These are phyloP conservation scores for Sisor rabdophorus DNA, from an alignment of 2,113 vertebrate species.

Conservation along the genomic window DNA sequence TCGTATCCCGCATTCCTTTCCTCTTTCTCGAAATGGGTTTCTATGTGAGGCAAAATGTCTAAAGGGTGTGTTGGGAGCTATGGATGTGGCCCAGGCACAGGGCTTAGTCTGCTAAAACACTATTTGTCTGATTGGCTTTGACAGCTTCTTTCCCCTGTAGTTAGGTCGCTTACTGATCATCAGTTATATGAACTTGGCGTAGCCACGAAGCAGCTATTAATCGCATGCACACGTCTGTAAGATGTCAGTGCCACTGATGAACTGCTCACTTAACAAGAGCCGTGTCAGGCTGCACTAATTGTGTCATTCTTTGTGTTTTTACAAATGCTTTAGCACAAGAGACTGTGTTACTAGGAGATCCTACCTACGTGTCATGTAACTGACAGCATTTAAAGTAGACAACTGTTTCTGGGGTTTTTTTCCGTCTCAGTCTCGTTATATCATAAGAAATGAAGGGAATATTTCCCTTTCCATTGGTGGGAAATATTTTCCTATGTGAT, in stretches of 20 bases:
- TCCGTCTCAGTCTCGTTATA: neutral
- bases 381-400: neutral
- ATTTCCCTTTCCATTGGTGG: neutral
- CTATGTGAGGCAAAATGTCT: slow-evolving; percentile 18
- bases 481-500: neutral
- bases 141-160: slow-evolving; percentile 56
- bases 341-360: neutral
- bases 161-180: slow-evolving; percentile 61
- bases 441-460: slow-evolving; percentile 2
- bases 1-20: neutral
- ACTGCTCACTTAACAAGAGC: slow-evolving; percentile 53
- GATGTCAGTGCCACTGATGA: slow-evolving; percentile 62
- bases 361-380: neutral
- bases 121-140: slow-evolving; percentile 63
- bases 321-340: neutral
- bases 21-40: neutral
- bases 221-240: slow-evolving; percentile 64
- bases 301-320: slow-evolving; percentile 37
- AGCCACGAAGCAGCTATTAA: slow-evolving; percentile 58
- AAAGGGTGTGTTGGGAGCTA: neutral
- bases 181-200: slow-evolving; percentile 56
- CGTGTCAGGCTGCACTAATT: slow-evolving; percentile 49
- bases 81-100: neutral
- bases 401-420: neutral
- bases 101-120: slow-evolving; percentile 55